These are phyloP conservation scores for Dinothrombium tinctorium DNA, from an alignment of 1,140 invertebrate species.

Conservation along the genomic window DNA sequence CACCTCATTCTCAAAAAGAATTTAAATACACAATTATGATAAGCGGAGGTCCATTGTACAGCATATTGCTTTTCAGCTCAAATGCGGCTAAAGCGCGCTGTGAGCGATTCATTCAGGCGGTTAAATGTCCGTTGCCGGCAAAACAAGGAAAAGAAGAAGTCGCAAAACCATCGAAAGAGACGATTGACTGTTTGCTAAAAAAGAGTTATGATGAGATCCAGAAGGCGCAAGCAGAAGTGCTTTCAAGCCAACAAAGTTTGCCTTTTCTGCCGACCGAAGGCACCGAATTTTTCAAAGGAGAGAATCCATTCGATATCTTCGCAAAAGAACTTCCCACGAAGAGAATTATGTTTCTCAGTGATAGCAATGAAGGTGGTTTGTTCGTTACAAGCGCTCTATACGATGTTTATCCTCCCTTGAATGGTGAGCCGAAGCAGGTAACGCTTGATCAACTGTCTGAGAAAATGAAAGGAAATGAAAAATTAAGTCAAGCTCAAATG, in stretches of 20 bases:
- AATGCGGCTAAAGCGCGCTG: neutral
- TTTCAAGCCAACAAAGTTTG: neutral
- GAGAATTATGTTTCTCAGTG: neutral
- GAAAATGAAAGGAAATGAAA: neutral
- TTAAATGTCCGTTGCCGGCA: neutral
- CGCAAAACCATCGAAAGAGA: neutral
- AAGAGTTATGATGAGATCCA: neutral
- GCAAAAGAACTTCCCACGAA: neutral
- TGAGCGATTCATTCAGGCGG: neutral
- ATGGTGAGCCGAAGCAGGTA: neutral
- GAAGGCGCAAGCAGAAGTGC: neutral
- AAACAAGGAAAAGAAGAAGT: neutral
- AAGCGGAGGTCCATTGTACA: conserved; percentile 10
- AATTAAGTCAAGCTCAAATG: conserved; percentile 1
- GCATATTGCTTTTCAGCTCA: neutral
- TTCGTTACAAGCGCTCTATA: neutral
- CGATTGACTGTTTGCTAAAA: neutral
- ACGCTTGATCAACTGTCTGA: neutral
- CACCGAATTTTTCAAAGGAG: neutral
- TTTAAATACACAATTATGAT: conserved; percentile 16
- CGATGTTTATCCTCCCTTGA: neutral
- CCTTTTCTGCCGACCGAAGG: neutral
- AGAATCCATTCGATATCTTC: neutral
- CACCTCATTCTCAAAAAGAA: neutral
- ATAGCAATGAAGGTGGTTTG: conserved; percentile 3